phyloP scores from a whole-genome alignment of 2,797 vertebrate genomes.

The Sternotherus odoratus region DNA sequence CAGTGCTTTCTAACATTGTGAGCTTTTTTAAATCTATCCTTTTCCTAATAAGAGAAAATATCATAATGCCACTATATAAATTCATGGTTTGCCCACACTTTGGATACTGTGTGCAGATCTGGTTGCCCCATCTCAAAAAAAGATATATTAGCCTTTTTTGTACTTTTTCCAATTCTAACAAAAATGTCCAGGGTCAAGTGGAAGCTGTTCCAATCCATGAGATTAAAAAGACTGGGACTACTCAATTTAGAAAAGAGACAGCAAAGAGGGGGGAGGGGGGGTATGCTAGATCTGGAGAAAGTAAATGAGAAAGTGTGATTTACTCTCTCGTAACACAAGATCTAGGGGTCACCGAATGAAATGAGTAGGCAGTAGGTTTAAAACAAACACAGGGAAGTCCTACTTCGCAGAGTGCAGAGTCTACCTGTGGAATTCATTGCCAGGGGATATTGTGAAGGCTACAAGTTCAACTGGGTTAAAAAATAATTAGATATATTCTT shows the following conservation, averaged over 20 bases:
- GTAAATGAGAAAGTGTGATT: neutral
- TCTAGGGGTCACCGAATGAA: neutral
- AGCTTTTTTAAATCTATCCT: neutral
- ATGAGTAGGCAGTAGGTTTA: neutral
- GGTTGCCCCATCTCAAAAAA: neutral
- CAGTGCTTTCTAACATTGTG: neutral
- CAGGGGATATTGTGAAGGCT: neutral
- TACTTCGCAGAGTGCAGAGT: neutral
- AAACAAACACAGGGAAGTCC: neutral
- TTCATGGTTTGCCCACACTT: neutral
- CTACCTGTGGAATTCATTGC: neutral
- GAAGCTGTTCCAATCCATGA: too few relatives aligned
- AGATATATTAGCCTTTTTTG: neutral
- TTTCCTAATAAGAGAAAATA: neutral
- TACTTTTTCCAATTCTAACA: neutral
- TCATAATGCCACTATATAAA: neutral
- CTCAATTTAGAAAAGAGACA: neutral
- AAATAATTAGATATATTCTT: neutral
- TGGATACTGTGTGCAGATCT: neutral
- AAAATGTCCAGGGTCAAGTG: too few relatives aligned
- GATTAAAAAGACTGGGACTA: neutral
- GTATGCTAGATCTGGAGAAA: neutral
- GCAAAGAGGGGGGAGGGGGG: neutral
- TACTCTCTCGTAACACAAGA: neutral
- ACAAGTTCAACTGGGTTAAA: neutral